A percentile compares a stretch with the other conserved stretches of the same genome.
Conservation (phyloP, 2,797 vertebrate genomes). For the Sparus aurata region DNA sequence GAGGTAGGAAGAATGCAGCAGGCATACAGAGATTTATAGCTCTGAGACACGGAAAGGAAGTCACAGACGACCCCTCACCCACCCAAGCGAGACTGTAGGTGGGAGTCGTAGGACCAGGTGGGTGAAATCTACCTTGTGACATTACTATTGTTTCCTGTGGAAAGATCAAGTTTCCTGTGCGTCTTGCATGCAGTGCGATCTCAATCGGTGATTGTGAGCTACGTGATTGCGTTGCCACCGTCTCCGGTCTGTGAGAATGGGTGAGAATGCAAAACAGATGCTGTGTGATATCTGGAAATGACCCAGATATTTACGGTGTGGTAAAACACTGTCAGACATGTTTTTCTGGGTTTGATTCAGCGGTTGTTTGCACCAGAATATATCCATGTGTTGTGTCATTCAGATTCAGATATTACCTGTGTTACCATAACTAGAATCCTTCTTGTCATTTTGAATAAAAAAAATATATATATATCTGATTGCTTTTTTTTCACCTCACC, state of each 20-base stretch:
- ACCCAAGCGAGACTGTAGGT: constrained; percentile 25
- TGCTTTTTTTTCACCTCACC: neutral
- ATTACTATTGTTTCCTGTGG: constrained; percentile 62
- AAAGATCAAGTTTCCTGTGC: constrained; percentile 59
- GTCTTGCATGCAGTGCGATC: neutral
- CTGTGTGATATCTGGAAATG: neutral
- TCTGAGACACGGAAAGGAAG: constrained; percentile 40
- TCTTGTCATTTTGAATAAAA: neutral
- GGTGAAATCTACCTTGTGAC: constrained; percentile 1
- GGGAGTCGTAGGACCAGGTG: constrained; percentile 33
- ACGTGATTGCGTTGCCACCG: neutral
- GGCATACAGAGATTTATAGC: constrained; percentile 3
- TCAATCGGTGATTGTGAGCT: neutral
- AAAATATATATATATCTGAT: neutral
- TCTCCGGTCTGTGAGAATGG: neutral
- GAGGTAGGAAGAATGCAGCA: neutral
- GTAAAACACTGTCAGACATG: neutral
- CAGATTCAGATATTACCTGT: neutral
- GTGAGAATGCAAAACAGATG: neutral
- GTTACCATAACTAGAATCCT: neutral
- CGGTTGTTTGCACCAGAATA: neutral
- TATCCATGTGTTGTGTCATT: neutral
- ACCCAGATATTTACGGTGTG: neutral
- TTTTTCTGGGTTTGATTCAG: neutral
- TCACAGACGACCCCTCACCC: neutral